Evolutionary conservation across 30 jellyfish, hydroid and myxozoan species (phyloP), one percentile per base, ranked within the genome.

Genomic region (Nemopilema nomurai): DNA sequence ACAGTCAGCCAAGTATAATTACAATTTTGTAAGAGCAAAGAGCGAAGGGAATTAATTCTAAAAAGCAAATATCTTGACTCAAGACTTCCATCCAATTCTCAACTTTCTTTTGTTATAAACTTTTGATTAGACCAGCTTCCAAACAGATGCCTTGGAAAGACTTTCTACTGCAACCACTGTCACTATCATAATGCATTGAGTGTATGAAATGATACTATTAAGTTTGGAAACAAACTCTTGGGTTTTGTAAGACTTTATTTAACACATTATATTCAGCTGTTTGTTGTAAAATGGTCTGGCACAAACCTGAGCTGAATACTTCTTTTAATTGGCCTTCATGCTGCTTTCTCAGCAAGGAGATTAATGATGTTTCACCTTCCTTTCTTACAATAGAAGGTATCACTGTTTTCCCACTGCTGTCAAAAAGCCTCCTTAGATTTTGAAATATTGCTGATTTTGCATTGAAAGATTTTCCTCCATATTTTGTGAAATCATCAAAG

Each of bases 401-500:
- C 4, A 76, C 64, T 6, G 26, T 18, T n/a, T 76, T 23, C 16
- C 29, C n/a, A n/a, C 71, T 30, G 16, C 75, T 25, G 21, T 76
- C 76, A 62, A 83, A 51, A 71, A 49, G 28, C 21, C 52, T 71
- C 81, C 71, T 28, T 64, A 83, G 28, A 41, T 83, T 83, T 21
- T 71, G 68, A 71, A 83, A 83, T 18, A 73, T 86, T 1, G 74
- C 13, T 41, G 80, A n/a, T 41, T 83, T 83, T 53, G 74, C 41
- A 7, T 65, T 81, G 19, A 76, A 71, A 28, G 83, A 1, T 63
- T 71, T 71, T 24, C 74, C 31, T 29, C 86, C 70, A 49, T 51
- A 71, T 26, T 71, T 72, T n/a, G 92, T 73, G 49, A 83, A 66
- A 30, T 83, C 92, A 63, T 83, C 92, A 62, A 73, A 76, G 74